These are phyloP conservation scores for Beroe ovata DNA, from an alignment of 37 sponge, comb jelly and placozoan species.

Conservation along the genomic window DNA sequence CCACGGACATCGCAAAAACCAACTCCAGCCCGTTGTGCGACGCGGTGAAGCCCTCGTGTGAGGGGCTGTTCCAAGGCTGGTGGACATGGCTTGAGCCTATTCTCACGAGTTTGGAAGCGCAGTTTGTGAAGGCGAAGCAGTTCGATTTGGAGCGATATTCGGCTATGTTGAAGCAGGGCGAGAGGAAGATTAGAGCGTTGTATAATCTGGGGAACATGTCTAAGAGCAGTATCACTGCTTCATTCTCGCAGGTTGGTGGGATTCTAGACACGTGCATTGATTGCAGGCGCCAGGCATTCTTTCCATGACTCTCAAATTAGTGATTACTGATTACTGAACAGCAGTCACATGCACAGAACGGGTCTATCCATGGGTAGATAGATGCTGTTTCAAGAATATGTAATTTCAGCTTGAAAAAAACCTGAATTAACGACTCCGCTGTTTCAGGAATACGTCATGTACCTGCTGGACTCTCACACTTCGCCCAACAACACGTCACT, in stretches of 20 bases:
- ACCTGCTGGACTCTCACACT: slow-evolving; percentile 58
- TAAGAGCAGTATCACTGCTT: slow-evolving; percentile 57
- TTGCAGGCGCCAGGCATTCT: too few species aligned
- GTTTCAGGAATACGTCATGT: slow-evolving; percentile 63
- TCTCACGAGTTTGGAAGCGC: slow-evolving; percentile 24
- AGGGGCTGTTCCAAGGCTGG: neutral
- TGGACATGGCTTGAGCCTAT: slow-evolving; percentile 32
- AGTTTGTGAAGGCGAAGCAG: slow-evolving; percentile 24
- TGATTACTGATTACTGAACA: too few species aligned
- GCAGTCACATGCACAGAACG: too few species aligned
- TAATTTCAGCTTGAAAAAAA: too few species aligned
- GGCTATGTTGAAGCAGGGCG: slow-evolving; percentile 56
- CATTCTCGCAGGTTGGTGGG: slow-evolving; percentile 40
- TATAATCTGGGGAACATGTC: slow-evolving; percentile 34
- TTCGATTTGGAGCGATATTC: slow-evolving; percentile 43
- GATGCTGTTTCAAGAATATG: too few species aligned
- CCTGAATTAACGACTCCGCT: too few species aligned
- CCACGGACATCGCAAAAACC: slow-evolving; percentile 16
- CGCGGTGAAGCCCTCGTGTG: slow-evolving; percentile 17
- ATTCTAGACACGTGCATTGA: too few species aligned
- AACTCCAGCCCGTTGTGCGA: neutral
- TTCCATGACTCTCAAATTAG: too few species aligned
- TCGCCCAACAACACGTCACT: slow-evolving; percentile 2
- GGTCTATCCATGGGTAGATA: too few species aligned
- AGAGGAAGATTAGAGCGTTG: slow-evolving; percentile 24